Base-by-base conservation (phyloP, 2,888 invertebrate species). In the Phragmatobia fuliginosa region DNA sequence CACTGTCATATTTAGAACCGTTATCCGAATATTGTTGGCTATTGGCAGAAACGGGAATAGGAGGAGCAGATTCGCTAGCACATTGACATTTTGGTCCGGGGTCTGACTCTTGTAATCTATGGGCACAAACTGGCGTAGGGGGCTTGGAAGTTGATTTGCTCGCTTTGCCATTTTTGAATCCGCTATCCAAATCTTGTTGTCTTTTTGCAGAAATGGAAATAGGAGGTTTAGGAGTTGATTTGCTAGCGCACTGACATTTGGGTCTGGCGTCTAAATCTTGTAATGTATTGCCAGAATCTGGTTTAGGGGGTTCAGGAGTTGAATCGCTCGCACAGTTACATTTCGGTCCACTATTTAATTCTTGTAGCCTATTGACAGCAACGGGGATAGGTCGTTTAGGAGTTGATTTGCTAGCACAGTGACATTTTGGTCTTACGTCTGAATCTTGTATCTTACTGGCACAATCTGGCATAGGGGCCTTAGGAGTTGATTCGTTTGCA, bases 161-260 rank as follows among this genome's bases (percentile, higher is more conserved):
- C 8, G 58, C 56, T 59, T 63, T 64, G 14, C 21, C 18, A 60
- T 63, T 64, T 6, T 59, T 64, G 41, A 45, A 32, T 10, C 33
- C 28, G 41, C 41, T 67, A 3, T 56, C 56, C 18, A n/a, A 8
- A 11, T 67, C 67, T 31, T 67, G 52, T 16, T 18, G 5, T 58
- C 52, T 49, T 28, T 67, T 67, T 0, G 58, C 31, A 41, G 41
- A 67, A 32, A 38, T 38, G n/a, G 38, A 7, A 33, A 8, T 11
- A 16, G 45, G 25, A 7, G 36, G 36, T 1, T 67, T 0, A 16
- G 5, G 56, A 52, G 52, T 3, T 1, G 52, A 25, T 52, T 59
- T 59, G 8, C 21, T 59, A 5, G 59, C 31, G 21, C 59, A 32
- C 2, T 59, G 8, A 59, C 59, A 59, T 59, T 59, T 59, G 11